Percentiles rank a stretch among this genome's conserved stretches.
These are phyloP conservation scores for Troides helena DNA, from an alignment of 2,888 invertebrate genomes.

Conservation along the genomic window DNA sequence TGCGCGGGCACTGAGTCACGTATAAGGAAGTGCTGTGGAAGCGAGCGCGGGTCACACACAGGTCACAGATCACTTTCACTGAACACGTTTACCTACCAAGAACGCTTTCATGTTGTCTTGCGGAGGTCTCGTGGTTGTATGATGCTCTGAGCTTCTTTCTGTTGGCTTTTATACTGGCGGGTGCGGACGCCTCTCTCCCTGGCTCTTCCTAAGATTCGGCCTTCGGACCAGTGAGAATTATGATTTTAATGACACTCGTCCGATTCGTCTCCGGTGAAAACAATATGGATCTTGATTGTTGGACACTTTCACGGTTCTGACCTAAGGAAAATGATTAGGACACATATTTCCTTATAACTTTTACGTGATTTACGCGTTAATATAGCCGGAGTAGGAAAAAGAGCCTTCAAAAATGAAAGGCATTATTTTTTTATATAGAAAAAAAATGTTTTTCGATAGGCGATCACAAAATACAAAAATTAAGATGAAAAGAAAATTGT, in stretches of 20 bases:
- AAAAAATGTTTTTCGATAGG: not conserved
- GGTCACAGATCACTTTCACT: slow-evolving; percentile 78
- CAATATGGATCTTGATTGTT: slow-evolving; percentile 63
- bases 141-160: slow-evolving; percentile 67
- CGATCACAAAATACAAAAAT: not conserved
- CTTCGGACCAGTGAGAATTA: slow-evolving; percentile 78
- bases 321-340: slow-evolving; percentile 25
- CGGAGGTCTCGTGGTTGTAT: slow-evolving; percentile 75
- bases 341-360: not conserved
- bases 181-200: slow-evolving; percentile 74
- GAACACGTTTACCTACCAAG: slow-evolving; percentile 75
- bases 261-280: slow-evolving; percentile 76
- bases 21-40: slow-evolving; percentile 56
- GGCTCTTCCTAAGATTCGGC: slow-evolving; percentile 78
- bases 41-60: slow-evolving; percentile 59
- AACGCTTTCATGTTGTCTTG: slow-evolving; percentile 80
- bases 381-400: not conserved
- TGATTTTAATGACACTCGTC: slow-evolving; percentile 77
- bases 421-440: not conserved
- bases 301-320: slow-evolving; percentile 60
- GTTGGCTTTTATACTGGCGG: slow-evolving; percentile 69
- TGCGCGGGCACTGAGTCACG: slow-evolving; percentile 58
- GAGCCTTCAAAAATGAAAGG: not conserved
- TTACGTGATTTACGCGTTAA: not conserved
- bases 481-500: not conserved